Conservation (phyloP, 1,140 invertebrate species). For the Ruditapes philippinarum region DNA sequence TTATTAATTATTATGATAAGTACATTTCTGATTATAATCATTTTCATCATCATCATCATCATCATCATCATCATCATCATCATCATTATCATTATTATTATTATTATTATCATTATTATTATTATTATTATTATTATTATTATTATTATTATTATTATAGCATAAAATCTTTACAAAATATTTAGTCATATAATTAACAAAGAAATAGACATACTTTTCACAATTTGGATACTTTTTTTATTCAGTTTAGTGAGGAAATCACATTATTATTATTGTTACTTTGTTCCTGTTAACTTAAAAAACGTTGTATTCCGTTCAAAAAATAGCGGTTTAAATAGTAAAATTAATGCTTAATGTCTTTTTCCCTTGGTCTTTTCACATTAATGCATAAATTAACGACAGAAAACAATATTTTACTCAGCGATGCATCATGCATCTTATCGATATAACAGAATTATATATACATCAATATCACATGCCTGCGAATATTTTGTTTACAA, state of each 20-base stretch:
- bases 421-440: background rate
- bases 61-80: background rate
- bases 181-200: too few species aligned
- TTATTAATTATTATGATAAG: background rate
- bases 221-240: too few species aligned
- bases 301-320: too few species aligned
- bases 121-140: background rate
- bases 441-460: background rate
- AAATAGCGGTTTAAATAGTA: too few species aligned
- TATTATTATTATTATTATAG: constrained; percentile 4
- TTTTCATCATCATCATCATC: background rate
- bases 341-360: too few species aligned
- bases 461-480: background rate
- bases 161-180: too few species aligned
- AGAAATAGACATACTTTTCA: too few species aligned
- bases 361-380: background rate
- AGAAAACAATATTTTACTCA: background rate
- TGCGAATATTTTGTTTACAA: background rate
- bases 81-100: background rate
- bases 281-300: too few species aligned
- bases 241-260: too few species aligned
- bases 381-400: background rate
- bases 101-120: background rate
- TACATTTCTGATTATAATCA: background rate
- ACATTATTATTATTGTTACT: too few species aligned